phyloP scores from a whole-genome alignment of 2,113 vertebrate genomes.

The Myotis brandtii region DNA sequence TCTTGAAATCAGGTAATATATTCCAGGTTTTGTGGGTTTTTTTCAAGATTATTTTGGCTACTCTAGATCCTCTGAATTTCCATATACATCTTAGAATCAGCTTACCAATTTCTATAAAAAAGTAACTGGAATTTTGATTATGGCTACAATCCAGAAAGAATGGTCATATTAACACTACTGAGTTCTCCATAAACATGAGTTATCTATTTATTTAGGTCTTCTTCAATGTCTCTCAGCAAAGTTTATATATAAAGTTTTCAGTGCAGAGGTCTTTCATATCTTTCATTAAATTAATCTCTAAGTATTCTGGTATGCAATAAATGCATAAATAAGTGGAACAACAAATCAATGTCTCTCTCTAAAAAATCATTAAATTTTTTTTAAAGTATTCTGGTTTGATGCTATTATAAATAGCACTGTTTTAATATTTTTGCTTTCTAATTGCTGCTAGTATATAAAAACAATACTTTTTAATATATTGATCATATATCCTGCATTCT shows the following conservation, averaged over 20 bases:
- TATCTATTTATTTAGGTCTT: not conserved
- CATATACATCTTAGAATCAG: slow-evolving; percentile 30
- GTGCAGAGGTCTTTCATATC: not conserved
- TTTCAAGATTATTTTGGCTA: not conserved
- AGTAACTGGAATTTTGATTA: not conserved
- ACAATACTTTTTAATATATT: not conserved
- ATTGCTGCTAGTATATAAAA: slow-evolving; percentile 9
- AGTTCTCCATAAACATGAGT: not conserved
- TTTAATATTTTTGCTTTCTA: slow-evolving; percentile 19
- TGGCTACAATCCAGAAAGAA: not conserved
- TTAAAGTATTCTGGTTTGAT: not conserved
- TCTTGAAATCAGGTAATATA: slow-evolving; percentile 14
- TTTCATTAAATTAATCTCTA: slow-evolving; percentile 6
- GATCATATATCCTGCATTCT: not conserved
- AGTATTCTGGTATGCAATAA: not conserved
- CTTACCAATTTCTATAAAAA: not conserved
- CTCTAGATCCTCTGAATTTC: not conserved
- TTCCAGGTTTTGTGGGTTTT: not conserved
- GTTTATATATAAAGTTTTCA: slow-evolving; percentile 29
- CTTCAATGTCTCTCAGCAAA: slow-evolving; percentile 9
- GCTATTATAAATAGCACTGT: not conserved
- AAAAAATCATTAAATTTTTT: not conserved
- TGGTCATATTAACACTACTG: not conserved
- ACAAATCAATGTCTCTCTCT: not conserved
- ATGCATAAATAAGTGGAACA: not conserved